phyloP scores from a whole-genome alignment of 2,888 invertebrate genomes.

The Netelia inedita region DNA sequence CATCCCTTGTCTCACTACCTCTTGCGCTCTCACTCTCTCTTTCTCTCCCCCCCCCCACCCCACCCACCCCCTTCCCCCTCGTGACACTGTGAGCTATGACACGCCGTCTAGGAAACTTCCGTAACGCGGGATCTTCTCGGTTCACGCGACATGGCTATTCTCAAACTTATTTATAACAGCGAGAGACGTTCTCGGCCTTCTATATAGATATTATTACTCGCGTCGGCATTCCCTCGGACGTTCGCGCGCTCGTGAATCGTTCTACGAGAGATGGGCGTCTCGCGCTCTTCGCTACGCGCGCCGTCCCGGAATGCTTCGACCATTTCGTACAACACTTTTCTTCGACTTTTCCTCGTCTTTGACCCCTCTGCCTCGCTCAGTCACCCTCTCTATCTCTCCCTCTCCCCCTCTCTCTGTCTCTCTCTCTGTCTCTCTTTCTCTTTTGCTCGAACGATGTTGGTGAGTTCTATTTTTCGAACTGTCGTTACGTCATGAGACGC shows the following conservation, averaged over 20 bases:
- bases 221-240: slow-evolving; percentile 37
- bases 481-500: slow-evolving; percentile 44
- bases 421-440: neutral
- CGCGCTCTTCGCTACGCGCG: neutral
- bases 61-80: slow-evolving; percentile 4
- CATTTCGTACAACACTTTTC: slow-evolving; percentile 12
- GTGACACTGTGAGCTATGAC: slow-evolving; percentile 31
- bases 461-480: slow-evolving; percentile 56
- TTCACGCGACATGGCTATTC: slow-evolving; percentile 26
- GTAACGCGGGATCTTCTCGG: slow-evolving; percentile 9
- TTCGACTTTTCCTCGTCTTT: slow-evolving; percentile 17
- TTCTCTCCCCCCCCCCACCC: neutral
- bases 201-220: slow-evolving; percentile 40
- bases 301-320: slow-evolving; percentile 28
- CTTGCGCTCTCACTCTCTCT: slow-evolving; percentile 15
- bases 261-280: neutral
- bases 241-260: slow-evolving; percentile 34
- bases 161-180: slow-evolving; percentile 52
- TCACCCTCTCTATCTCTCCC: neutral
- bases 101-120: slow-evolving; percentile 47
- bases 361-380: neutral
- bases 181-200: slow-evolving; percentile 1
- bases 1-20: slow-evolving; percentile 4
- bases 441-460: slow-evolving; percentile 3
- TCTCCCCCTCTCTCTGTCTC: neutral